Evolutionary conservation across 2,113 vertebrate genomes (phyloP).

Genomic region (Vulpes ferrilata): DNA sequence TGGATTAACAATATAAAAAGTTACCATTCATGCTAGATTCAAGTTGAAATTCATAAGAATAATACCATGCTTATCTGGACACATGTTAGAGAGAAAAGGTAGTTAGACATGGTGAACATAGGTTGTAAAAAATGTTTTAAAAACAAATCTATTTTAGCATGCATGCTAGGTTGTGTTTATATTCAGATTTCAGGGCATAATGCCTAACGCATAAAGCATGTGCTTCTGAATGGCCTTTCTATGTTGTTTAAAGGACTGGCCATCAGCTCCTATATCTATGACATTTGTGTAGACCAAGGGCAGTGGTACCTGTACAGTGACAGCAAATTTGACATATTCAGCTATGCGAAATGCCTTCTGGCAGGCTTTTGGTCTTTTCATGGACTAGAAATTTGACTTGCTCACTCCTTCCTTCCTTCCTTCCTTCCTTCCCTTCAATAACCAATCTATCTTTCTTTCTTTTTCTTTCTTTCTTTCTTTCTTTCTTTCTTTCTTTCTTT

Average conservation of each 20-base stretch:
- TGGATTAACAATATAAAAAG: neutral
- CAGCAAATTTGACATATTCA: neutral
- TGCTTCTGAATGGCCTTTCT: neutral
- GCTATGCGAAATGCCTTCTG: neutral
- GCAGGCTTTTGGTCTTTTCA: neutral
- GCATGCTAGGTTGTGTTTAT: neutral
- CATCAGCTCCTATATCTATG: neutral
- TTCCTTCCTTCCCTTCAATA: neutral
- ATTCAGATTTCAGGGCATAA: neutral
- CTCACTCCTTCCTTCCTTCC: neutral
- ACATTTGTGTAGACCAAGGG: neutral
- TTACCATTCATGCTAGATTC: neutral
- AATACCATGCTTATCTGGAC: neutral
- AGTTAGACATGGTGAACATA: neutral
- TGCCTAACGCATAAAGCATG: neutral
- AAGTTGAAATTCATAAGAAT: constrained; percentile 10
- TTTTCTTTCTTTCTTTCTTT: neutral
- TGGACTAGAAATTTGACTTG: neutral
- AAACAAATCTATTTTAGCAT: neutral
- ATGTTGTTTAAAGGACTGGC: neutral
- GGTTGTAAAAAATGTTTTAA: neutral
- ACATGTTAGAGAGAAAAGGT: neutral
- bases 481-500: neutral
- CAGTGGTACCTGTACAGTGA: neutral
- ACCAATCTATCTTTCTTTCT: neutral